Evolutionary conservation across 2,113 vertebrate species (phyloP).

Genomic region (Phylloscopus trochilus): DNA sequence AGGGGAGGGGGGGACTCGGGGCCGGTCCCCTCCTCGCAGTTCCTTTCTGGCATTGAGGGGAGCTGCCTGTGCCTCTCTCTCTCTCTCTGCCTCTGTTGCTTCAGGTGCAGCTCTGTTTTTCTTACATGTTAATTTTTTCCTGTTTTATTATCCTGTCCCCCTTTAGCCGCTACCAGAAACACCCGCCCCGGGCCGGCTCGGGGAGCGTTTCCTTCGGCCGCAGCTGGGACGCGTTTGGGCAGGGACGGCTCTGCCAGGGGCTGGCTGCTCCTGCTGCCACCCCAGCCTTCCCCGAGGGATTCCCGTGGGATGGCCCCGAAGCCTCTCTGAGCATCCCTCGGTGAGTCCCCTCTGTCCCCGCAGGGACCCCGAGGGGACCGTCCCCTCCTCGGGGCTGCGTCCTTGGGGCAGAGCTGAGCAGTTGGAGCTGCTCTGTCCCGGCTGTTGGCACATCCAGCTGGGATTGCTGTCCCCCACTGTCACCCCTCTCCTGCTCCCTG

Average conservation of each 20-base stretch:
- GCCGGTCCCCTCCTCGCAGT: constrained; percentile 63
- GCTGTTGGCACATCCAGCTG: too few relatives aligned
- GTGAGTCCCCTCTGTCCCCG: neutral
- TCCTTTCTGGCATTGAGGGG: constrained; percentile 57
- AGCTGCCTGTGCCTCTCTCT: constrained; percentile 49
- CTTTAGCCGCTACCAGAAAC: constrained; percentile 46
- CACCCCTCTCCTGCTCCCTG: too few relatives aligned
- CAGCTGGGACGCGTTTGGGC: constrained; percentile 25
- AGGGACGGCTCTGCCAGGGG: neutral
- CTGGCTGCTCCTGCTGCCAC: neutral
- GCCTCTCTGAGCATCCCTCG: neutral
- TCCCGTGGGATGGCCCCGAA: neutral
- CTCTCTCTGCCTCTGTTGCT: constrained; percentile 76
- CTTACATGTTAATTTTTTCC: constrained; percentile 81
- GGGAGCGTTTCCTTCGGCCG: constrained; percentile 4
- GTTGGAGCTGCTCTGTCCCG: neutral
- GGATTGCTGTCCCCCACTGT: neutral
- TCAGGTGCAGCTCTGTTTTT: constrained; percentile 81
- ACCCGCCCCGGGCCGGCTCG: neutral
- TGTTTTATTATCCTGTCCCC: constrained; percentile 73
- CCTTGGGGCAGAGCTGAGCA: neutral
- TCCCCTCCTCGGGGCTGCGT: neutral
- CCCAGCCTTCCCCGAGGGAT: neutral
- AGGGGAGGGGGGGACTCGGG: constrained; percentile 56
- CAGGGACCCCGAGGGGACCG: neutral